Percentiles rank a stretch among this genome's conserved stretches.
These are phyloP conservation scores for Cephalotes varians DNA, from an alignment of 2,888 invertebrate species.

Conservation along the genomic window DNA sequence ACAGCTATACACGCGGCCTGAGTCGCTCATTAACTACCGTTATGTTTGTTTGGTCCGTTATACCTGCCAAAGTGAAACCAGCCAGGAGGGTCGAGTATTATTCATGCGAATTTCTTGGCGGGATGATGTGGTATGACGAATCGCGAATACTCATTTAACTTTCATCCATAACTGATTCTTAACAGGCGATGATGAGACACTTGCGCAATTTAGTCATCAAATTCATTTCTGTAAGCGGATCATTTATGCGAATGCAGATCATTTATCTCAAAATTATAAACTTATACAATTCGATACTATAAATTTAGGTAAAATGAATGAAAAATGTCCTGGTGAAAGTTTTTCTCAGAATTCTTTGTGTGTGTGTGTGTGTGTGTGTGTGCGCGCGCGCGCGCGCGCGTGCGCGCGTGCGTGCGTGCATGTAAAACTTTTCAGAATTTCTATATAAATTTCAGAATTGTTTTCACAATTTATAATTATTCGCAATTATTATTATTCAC, in stretches of 20 bases:
- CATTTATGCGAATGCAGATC: neutral
- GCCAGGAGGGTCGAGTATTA: slow-evolving; percentile 54
- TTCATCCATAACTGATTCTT: slow-evolving; percentile 14
- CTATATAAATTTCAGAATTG: neutral
- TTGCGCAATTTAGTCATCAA: neutral
- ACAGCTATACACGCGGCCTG: slow-evolving; percentile 57
- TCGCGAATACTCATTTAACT: slow-evolving; percentile 28
- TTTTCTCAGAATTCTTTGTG: neutral
- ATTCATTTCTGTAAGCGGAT: neutral
- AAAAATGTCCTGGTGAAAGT: neutral
- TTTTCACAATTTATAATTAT: neutral
- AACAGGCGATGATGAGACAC: neutral
- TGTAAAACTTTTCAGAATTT: neutral
- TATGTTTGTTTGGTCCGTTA: slow-evolving; percentile 85
- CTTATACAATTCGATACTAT: neutral
- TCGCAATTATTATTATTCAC: too few species aligned
- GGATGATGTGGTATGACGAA: slow-evolving; percentile 7
- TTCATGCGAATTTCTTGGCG: slow-evolving; percentile 55
- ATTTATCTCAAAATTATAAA: neutral
- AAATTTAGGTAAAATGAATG: neutral
- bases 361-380: too few species aligned
- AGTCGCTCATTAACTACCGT: slow-evolving; percentile 84
- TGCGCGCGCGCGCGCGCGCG: too few species aligned
- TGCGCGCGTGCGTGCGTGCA: too few species aligned
- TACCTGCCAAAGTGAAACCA: slow-evolving; percentile 83